Conservation (phyloP, 2,888 invertebrate species). For the Meloe dianella region DNA sequence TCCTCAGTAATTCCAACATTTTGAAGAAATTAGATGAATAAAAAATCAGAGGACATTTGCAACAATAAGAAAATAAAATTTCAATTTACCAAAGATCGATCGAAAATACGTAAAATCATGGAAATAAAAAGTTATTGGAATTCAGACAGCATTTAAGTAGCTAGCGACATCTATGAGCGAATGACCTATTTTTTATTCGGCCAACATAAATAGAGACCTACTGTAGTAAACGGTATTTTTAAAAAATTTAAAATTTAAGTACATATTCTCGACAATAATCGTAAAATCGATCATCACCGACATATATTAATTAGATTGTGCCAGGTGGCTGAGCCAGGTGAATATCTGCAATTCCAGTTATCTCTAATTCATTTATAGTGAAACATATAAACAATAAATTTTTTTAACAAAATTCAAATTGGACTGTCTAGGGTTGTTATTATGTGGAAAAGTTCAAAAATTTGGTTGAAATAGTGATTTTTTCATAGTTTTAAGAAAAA, state of each 20-base stretch:
- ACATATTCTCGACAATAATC: constrained; percentile 9
- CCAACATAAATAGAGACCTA: background rate
- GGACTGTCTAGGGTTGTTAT: background rate
- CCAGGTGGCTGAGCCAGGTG: constrained; percentile 51
- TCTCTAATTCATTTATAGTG: constrained; percentile 23
- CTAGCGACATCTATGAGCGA: background rate
- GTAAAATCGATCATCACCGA: constrained; percentile 28
- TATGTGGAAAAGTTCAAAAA: constrained; percentile 1
- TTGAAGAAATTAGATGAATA: too few species aligned
- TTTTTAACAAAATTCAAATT: background rate
- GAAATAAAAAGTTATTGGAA: too few species aligned
- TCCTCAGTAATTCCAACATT: too few species aligned
- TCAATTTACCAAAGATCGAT: too few species aligned
- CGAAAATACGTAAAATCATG: too few species aligned
- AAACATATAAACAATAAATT: constrained; percentile 15
- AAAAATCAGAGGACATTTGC: too few species aligned
- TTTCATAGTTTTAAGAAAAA: constrained; percentile 27
- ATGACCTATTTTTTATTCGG: background rate
- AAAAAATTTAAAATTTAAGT: constrained; percentile 32
- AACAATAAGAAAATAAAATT: too few species aligned
- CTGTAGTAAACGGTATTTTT: constrained; percentile 11
- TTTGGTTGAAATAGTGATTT: background rate
- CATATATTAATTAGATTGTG: constrained; percentile 34
- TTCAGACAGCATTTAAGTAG: too few species aligned
- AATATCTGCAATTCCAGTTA: constrained; percentile 39